Percentiles rank a stretch among this genome's conserved stretches.
Evolutionary conservation across 1,140 invertebrate genomes (phyloP).

Genomic region (Homalodisca vitripennis): DNA sequence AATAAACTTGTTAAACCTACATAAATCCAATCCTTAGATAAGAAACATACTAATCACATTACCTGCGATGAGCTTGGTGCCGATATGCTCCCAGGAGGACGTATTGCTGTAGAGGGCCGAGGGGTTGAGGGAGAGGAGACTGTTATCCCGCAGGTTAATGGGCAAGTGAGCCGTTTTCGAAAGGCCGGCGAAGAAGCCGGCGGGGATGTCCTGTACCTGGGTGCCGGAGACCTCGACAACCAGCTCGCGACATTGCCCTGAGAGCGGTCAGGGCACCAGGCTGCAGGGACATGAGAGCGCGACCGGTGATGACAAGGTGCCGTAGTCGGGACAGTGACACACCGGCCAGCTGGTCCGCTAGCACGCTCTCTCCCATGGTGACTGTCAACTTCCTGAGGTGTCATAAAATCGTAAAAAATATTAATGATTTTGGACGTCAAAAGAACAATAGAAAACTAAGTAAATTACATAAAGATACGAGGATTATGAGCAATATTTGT

Average conservation of each 20-base stretch:
- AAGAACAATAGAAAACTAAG: too few relatives aligned
- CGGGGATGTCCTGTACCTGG: slow-evolving; percentile 70
- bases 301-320: slow-evolving; percentile 75
- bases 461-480: too few relatives aligned
- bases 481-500: too few relatives aligned
- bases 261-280: slow-evolving; percentile 65
- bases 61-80: slow-evolving; percentile 78
- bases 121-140: slow-evolving; percentile 74
- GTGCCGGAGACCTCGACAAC: slow-evolving; percentile 74
- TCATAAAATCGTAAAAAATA: too few relatives aligned
- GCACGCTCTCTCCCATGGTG: slow-evolving; percentile 61
- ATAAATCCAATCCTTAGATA: too few relatives aligned
- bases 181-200: slow-evolving; percentile 72
- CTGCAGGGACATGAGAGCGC: slow-evolving; percentile 63
- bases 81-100: slow-evolving; percentile 80
- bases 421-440: too few relatives aligned
- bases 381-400: slow-evolving; percentile 59
- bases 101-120: slow-evolving; percentile 84
- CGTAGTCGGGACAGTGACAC: slow-evolving; percentile 69
- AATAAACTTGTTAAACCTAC: too few relatives aligned
- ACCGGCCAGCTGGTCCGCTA: slow-evolving; percentile 27
- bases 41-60: too few relatives aligned
- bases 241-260: slow-evolving; percentile 62
- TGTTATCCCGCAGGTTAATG: slow-evolving; percentile 78
- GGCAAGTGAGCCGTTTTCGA: slow-evolving; percentile 70